Percentiles rank a stretch among this genome's conserved stretches.
phyloP scores from a whole-genome alignment of 1,140 invertebrate genomes.

The Lucilia cuprina region DNA sequence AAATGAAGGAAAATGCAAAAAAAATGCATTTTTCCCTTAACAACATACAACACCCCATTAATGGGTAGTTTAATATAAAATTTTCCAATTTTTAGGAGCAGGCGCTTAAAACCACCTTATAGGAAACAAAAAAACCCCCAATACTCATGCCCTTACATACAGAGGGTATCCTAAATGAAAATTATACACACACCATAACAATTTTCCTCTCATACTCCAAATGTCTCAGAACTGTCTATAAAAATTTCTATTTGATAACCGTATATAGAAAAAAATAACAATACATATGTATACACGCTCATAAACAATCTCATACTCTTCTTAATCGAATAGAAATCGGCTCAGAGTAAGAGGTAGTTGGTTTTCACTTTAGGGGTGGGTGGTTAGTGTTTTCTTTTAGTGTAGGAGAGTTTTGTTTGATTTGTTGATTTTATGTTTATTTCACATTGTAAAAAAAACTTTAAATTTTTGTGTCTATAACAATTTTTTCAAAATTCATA shows the following conservation, averaged over 20 bases:
- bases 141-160: not conserved
- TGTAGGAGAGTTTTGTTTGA: not conserved
- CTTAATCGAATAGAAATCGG: not conserved
- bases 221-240: slow-evolving; percentile 28
- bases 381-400: not conserved
- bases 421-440: slow-evolving; percentile 29
- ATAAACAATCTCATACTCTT: not conserved
- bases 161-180: not conserved
- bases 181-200: not conserved
- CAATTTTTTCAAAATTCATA: not conserved
- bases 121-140: not conserved
- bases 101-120: slow-evolving; percentile 25
- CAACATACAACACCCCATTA: not conserved
- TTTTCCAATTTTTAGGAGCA: slow-evolving; percentile 33
- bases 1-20: slow-evolving; percentile 18
- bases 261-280: not conserved
- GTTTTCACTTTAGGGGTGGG: not conserved
- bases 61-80: not conserved
- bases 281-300: not conserved
- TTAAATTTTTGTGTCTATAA: slow-evolving; percentile 22
- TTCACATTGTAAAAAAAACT: slow-evolving; percentile 22
- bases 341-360: no score
- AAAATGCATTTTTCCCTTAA: not conserved
- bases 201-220: slow-evolving; percentile 15
- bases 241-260: not conserved